Conservation (phyloP, 2,888 invertebrate species). For the Opisthograptis luteolata region DNA sequence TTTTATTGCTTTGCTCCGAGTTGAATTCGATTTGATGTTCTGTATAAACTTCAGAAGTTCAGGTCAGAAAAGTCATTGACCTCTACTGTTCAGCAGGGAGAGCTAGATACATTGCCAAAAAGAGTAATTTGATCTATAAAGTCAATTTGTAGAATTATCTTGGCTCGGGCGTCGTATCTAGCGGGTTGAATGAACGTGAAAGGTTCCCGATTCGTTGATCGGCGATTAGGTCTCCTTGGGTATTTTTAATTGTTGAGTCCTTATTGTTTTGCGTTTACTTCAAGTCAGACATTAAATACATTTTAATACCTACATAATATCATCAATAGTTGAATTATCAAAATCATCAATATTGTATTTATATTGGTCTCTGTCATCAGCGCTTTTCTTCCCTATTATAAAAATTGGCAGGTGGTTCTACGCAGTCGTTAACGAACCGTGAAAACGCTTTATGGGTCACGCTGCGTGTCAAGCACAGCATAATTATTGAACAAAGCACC, state of each 20-base stretch:
- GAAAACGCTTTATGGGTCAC: slow-evolving; percentile 30
- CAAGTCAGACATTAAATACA: background rate
- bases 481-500: slow-evolving; percentile 14
- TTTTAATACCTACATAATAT: too few species aligned
- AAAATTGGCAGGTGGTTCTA: too few species aligned
- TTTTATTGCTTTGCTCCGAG: slow-evolving; percentile 28
- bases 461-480: slow-evolving; percentile 21
- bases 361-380: too few species aligned
- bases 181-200: slow-evolving; percentile 4
- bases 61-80: slow-evolving; percentile 22
- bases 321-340: too few species aligned
- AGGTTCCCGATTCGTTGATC: background rate
- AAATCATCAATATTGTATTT: too few species aligned
- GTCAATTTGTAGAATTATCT: slow-evolving; percentile 25
- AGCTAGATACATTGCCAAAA: slow-evolving; percentile 28
- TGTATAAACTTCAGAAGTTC: too few species aligned
- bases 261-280: background rate
- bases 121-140: slow-evolving; percentile 25
- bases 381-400: too few species aligned
- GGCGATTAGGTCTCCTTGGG: background rate
- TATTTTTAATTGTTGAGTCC: background rate
- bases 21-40: slow-evolving; percentile 26
- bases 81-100: slow-evolving; percentile 11
- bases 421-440: slow-evolving; percentile 28
- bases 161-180: slow-evolving; percentile 8